Conservation (phyloP, 2,797 vertebrate species). For the Scolopax bukidnonensis region DNA sequence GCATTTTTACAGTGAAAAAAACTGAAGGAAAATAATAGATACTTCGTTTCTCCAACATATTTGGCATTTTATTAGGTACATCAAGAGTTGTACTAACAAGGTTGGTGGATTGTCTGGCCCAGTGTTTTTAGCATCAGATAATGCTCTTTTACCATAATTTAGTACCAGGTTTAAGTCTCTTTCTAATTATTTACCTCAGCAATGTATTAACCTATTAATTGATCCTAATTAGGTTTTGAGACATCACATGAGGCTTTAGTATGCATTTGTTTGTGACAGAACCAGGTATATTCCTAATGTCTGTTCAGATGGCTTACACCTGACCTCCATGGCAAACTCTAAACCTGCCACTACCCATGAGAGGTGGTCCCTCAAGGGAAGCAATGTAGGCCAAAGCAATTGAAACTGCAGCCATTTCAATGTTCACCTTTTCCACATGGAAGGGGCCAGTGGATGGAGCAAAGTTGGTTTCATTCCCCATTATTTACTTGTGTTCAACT, state of each 20-base stretch:
- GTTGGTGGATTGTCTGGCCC: neutral
- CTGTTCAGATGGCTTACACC: neutral
- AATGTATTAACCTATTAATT: neutral
- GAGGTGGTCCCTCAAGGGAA: neutral
- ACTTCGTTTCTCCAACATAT: neutral
- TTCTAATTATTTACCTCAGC: neutral
- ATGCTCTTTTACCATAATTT: neutral
- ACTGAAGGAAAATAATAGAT: neutral
- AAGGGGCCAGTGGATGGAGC: neutral
- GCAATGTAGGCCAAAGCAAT: neutral
- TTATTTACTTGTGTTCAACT: neutral
- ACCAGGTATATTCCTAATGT: rapidly evolving
- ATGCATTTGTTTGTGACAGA: neutral
- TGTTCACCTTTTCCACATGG: neutral
- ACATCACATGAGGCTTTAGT: neutral
- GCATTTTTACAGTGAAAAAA: neutral
- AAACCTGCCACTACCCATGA: neutral
- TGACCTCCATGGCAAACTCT: neutral
- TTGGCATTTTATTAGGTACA: neutral
- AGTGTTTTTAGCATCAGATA: neutral
- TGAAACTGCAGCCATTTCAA: neutral
- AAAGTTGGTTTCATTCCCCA: neutral
- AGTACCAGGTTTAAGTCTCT: neutral
- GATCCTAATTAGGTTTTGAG: neutral
- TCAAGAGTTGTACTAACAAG: neutral